These are phyloP conservation scores for Piliocolobus tephrosceles DNA, from an alignment of 2,113 vertebrate genomes.

Conservation along the genomic window DNA sequence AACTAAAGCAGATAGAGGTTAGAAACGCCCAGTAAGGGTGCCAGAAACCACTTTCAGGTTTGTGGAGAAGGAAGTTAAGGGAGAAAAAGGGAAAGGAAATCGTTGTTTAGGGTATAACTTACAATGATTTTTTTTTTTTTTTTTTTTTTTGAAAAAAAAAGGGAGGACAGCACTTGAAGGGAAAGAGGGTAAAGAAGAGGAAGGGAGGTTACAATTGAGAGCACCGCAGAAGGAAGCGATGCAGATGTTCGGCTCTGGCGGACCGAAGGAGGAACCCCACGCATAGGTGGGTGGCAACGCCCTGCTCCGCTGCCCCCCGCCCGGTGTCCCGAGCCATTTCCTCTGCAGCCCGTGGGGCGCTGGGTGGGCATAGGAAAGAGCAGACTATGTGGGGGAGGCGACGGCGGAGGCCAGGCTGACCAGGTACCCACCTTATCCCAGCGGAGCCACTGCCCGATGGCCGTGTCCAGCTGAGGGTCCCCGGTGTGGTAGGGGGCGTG, in stretches of 20 bases:
- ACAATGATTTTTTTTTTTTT: background rate
- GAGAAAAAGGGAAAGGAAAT: constrained; percentile 45
- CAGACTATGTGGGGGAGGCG: background rate
- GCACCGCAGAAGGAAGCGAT: constrained; percentile 40
- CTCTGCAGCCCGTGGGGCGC: background rate
- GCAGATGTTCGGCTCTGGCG: background rate
- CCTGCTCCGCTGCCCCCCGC: background rate
- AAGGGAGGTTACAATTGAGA: background rate
- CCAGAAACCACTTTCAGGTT: constrained; percentile 40
- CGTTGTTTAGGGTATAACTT: background rate
- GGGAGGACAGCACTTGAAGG: background rate
- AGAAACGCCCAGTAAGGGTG: background rate
- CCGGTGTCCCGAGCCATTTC: background rate
- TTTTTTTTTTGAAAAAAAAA: constrained; percentile 9
- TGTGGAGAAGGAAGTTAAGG: constrained; percentile 58
- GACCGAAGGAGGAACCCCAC: background rate
- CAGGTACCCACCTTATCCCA: constrained; percentile 91
- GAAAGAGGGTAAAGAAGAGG: background rate
- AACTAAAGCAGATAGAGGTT: background rate
- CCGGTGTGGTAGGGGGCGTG: constrained; percentile 82
- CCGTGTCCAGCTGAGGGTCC: constrained; percentile 89
- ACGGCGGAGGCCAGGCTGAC: background rate
- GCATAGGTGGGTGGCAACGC: constrained; percentile 58
- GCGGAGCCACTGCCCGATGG: constrained; percentile 89
- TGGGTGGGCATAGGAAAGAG: constrained; percentile 27